Evolutionary conservation across 2,888 invertebrate species (phyloP).

Genomic region (Dynastes hyllus): DNA sequence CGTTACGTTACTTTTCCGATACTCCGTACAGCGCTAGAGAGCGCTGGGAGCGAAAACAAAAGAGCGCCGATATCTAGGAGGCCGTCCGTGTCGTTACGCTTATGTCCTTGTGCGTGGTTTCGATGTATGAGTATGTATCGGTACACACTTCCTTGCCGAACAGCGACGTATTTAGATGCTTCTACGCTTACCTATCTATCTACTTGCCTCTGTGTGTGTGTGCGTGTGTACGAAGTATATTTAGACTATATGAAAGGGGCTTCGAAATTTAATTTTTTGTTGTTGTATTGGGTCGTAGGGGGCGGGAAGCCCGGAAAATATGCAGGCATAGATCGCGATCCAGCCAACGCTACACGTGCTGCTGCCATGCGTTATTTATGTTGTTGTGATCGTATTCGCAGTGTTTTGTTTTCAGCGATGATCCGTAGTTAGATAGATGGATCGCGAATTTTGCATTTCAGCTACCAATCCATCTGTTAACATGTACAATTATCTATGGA

Average conservation of each 20-base stretch:
- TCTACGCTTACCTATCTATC: not conserved
- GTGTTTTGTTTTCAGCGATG: not conserved
- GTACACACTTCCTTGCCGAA: slow-evolving; percentile 1
- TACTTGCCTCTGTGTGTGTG: not conserved
- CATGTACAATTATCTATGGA: no score
- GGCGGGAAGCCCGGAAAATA: slow-evolving; percentile 12
- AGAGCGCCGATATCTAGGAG: not conserved
- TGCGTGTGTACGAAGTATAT: not conserved
- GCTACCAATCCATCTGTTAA: no score
- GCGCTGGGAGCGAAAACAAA: no score
- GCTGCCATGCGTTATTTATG: slow-evolving; percentile 7
- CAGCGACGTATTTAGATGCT: not conserved
- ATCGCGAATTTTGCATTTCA: no score
- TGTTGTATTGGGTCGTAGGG: no score
- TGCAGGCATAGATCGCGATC: slow-evolving; percentile 1
- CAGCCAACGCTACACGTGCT: slow-evolving; percentile 21
- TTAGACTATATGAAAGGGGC: no score
- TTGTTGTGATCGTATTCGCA: not conserved
- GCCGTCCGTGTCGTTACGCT: not conserved
- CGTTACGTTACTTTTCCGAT: no score
- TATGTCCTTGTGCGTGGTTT: slow-evolving; percentile 13
- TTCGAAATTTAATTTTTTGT: no score
- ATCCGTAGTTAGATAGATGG: not conserved
- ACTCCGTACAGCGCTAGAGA: no score
- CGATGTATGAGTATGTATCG: not conserved